phyloP scores from a whole-genome alignment of 2,797 vertebrate genomes.

The Haliaeetus albicilla region DNA sequence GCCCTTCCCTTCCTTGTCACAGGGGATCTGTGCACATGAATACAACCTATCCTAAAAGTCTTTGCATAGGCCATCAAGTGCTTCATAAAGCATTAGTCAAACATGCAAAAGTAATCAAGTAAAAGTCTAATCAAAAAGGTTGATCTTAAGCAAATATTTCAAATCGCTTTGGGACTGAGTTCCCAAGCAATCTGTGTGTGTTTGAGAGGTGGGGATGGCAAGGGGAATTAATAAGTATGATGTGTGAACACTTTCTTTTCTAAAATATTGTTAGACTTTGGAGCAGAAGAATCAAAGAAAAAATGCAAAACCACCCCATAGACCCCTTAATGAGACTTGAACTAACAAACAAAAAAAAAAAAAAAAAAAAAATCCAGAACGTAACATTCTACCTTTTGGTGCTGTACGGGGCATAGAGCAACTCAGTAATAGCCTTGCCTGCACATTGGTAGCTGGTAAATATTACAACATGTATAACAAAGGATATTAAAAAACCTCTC shows the following conservation, averaged over 20 bases:
- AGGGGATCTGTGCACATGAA: background rate
- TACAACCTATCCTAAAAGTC: background rate
- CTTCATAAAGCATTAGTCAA: background rate
- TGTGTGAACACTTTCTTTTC: background rate
- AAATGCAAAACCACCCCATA: background rate
- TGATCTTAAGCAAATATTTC: conserved; percentile 50
- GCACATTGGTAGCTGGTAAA: background rate
- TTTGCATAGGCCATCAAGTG: background rate
- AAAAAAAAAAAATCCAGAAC: background rate
- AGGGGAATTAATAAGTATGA: background rate
- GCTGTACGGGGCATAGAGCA: background rate
- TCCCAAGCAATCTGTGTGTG: background rate
- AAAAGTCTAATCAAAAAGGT: conserved; percentile 55
- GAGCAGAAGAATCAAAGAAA: background rate
- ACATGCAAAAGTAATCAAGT: conserved; percentile 40
- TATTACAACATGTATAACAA: background rate
- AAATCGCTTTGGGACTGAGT: conserved; percentile 15
- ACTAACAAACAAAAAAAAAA: background rate
- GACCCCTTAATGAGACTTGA: background rate
- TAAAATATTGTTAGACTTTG: background rate
- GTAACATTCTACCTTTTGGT: background rate
- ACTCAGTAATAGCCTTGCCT: background rate
- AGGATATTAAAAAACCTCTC: background rate
- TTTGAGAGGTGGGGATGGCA: background rate
- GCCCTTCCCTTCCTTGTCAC: background rate